Base-by-base conservation (phyloP, 2,113 vertebrate genomes). In the Noturus placidus region DNA sequence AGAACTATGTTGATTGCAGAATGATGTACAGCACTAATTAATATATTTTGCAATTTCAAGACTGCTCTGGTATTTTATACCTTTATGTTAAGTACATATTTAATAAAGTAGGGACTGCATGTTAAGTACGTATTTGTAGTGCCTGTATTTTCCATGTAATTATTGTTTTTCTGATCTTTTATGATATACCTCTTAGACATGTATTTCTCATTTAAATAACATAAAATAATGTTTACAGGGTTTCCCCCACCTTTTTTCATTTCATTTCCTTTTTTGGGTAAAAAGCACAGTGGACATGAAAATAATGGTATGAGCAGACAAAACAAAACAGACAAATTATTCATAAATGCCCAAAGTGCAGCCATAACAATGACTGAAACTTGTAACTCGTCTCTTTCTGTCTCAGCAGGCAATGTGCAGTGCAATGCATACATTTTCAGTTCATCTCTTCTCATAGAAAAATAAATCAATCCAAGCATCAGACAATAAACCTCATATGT, bases 401-500 rank as follows among this genome's bases (percentile, higher is more conserved):
- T 94, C 92, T 94, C 95, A 95, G 95, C 94, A 95, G 94, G 95
- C 92, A 92, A 89, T 93, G 92, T 92, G 92, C 94, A 95, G 94
- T 95, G 95, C 94, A 95, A 94, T 91, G 92, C 90, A 91, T 91
- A 94, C 90, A 89, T 91, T 92, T 92, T 91, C 87, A 92, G 94
- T 93, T 92, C 90, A 88, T 92, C 90, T 93, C 82, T 78, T 59
- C 90, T 92, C 91, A 94, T 95, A 95, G 93, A 96, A 96, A 95
- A 95, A 95, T 95, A 95, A 95, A 95, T 94, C 93, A 95, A 93
- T 95, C 74, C 92, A 94, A 94, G 94, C 94, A 94, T 94, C 92
- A 92, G 93, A 95, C 94, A 93, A 94, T 95, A 95, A 93, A 93
- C 94, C 91, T 95, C 90, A 92, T 94, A 88, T 74, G 86, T 82